Conservation (phyloP, 2,797 vertebrate genomes). For the Picus viridis region DNA sequence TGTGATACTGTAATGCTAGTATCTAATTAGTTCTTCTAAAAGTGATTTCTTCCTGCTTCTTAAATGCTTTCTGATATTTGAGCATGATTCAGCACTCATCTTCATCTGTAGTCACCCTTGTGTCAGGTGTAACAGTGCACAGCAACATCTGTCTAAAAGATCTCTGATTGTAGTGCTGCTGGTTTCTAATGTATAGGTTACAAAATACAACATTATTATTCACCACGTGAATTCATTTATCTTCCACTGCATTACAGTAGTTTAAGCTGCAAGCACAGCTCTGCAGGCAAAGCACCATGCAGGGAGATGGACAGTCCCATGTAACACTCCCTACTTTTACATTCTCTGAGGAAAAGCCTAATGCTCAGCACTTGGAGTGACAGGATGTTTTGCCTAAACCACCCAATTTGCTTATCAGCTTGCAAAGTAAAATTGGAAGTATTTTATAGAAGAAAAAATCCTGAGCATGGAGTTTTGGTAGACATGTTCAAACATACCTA, state of each 20-base stretch:
- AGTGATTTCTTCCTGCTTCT: neutral
- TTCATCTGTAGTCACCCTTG: neutral
- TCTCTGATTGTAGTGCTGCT: neutral
- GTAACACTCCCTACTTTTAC: neutral
- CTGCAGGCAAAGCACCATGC: neutral
- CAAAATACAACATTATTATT: neutral
- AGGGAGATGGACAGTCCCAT: neutral
- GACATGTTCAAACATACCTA: neutral
- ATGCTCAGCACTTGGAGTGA: neutral
- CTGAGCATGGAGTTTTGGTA: neutral
- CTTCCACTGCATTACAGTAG: neutral
- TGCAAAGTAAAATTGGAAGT: neutral
- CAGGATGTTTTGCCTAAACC: neutral
- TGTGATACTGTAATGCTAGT: no score
- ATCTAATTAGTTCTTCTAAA: neutral
- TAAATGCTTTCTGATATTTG: neutral
- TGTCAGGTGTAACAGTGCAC: neutral
- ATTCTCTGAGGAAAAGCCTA: neutral
- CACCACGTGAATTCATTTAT: neutral
- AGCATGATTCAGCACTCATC: neutral
- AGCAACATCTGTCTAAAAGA: neutral
- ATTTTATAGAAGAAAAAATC: neutral
- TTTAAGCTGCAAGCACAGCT: neutral
- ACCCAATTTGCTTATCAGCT: neutral
- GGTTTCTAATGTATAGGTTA: neutral